Evolutionary conservation across 2,113 vertebrate species (phyloP).

Genomic region (Bubalus kerabau): DNA sequence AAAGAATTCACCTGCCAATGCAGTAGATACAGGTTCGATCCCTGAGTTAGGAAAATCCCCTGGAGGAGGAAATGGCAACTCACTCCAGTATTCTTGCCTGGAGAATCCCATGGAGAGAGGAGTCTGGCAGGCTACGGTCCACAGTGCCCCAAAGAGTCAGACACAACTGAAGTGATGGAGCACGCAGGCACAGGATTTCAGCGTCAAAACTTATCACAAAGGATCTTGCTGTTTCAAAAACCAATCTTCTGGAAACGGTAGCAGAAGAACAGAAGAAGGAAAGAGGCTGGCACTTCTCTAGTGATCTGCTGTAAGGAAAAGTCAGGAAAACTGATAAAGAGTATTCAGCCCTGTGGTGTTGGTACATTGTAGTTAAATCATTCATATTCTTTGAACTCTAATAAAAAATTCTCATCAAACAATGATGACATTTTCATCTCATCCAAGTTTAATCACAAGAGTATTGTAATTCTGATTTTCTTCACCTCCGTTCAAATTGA

Average conservation of each 20-base stretch:
- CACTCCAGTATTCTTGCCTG: neutral
- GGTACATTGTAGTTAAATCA: slow-evolving; percentile 57
- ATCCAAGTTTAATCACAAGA: slow-evolving; percentile 74
- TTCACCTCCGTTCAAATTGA: slow-evolving; percentile 64
- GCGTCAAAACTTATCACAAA: slow-evolving; percentile 45
- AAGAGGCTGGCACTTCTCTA: neutral
- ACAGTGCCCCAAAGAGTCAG: neutral
- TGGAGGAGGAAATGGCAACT: neutral
- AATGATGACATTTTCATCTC: slow-evolving; percentile 75
- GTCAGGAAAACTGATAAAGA: slow-evolving; percentile 7
- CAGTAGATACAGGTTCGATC: neutral
- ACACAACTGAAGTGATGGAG: neutral
- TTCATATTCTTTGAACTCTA: slow-evolving; percentile 71
- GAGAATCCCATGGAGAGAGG: neutral
- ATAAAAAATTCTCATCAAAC: slow-evolving; percentile 70
- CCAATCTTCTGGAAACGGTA: neutral
- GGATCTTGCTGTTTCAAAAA: slow-evolving; percentile 32
- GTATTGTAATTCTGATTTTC: slow-evolving; percentile 73
- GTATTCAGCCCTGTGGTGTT: slow-evolving; percentile 65
- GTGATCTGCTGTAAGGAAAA: slow-evolving; percentile 3
- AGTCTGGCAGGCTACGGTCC: neutral
- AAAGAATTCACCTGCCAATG: neutral
- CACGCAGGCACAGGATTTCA: neutral
- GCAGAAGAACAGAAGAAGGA: neutral
- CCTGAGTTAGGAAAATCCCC: neutral